Percentiles rank a stretch among this genome's conserved stretches.
These are phyloP conservation scores for Campoletis raptor DNA, from an alignment of 2,888 invertebrate genomes.

Conservation along the genomic window DNA sequence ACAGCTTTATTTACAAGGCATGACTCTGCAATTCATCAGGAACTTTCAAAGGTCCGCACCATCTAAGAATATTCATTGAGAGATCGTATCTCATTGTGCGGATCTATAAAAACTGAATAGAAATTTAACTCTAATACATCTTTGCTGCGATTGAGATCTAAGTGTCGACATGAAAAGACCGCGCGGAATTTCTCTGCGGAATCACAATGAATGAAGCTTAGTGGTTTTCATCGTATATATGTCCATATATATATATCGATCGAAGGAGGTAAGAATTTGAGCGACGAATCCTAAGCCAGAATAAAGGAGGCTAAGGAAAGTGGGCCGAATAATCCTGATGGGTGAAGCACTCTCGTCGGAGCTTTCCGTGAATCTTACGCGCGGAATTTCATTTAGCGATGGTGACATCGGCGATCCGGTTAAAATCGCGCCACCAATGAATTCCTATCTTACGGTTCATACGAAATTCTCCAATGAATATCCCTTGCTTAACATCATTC, in stretches of 20 bases:
- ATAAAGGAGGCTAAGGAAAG: slow-evolving; percentile 37
- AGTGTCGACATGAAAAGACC: slow-evolving; percentile 11
- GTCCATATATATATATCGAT: not conserved
- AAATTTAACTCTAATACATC: not conserved
- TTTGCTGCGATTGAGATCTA: slow-evolving; percentile 16
- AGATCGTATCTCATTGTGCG: slow-evolving; percentile 9
- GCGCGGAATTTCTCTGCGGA: slow-evolving; percentile 38
- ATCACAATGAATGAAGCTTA: slow-evolving; percentile 38
- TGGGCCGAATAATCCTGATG: slow-evolving; percentile 32
- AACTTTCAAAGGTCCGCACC: not conserved
- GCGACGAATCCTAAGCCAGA: not conserved
- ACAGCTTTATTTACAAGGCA: not conserved
- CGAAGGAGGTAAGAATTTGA: slow-evolving; percentile 27
- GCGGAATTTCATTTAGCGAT: slow-evolving; percentile 62
- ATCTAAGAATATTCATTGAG: not conserved
- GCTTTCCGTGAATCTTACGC: slow-evolving; percentile 5
- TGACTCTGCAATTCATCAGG: not conserved
- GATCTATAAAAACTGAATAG: slow-evolving; percentile 17
- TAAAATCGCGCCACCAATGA: slow-evolving; percentile 47
- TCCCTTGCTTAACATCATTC: slow-evolving; percentile 25
- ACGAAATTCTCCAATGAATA: slow-evolving; percentile 52
- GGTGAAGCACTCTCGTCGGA: not conserved
- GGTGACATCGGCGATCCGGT: slow-evolving; percentile 27
- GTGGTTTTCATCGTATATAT: not conserved
- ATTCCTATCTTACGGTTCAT: slow-evolving; percentile 45